Conservation (phyloP, 2,113 vertebrate genomes). For the Oryzias woworae region DNA sequence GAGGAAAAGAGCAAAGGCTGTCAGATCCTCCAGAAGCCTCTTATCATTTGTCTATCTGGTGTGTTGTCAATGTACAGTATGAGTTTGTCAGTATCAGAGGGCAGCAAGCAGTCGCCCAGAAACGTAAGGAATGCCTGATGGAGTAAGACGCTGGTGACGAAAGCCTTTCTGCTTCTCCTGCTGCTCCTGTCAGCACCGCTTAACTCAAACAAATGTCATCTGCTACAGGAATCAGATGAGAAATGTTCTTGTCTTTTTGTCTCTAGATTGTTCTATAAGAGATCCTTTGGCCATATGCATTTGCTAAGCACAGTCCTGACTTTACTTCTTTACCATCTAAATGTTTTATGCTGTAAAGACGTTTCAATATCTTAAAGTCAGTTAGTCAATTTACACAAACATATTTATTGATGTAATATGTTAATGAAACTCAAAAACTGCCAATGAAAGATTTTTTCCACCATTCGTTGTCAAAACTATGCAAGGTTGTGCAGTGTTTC, state of each 20-base stretch:
- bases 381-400: too few relatives aligned
- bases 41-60: neutral
- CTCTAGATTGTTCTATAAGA: neutral
- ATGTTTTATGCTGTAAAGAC: neutral
- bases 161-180: constrained; percentile 7
- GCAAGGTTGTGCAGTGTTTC: too few relatives aligned
- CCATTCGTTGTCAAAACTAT: too few relatives aligned
- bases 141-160: constrained; percentile 5
- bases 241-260: neutral
- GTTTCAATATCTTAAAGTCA: neutral
- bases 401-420: too few relatives aligned
- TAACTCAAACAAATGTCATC: constrained; percentile 1
- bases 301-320: neutral
- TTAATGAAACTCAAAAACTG: too few relatives aligned
- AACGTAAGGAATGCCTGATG: constrained; percentile 26
- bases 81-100: too few relatives aligned
- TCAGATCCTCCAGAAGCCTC: constrained; percentile 10
- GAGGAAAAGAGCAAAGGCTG: constrained; percentile 21
- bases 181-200: constrained; percentile 14
- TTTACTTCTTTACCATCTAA: neutral
- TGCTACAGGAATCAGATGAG: neutral
- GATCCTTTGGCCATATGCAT: neutral
- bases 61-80: neutral
- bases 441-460: too few relatives aligned
- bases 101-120: neutral